Percentiles rank a stretch among this genome's conserved stretches.
phyloP scores from a whole-genome alignment of 2,113 vertebrate genomes.

The Jacana jacana region DNA sequence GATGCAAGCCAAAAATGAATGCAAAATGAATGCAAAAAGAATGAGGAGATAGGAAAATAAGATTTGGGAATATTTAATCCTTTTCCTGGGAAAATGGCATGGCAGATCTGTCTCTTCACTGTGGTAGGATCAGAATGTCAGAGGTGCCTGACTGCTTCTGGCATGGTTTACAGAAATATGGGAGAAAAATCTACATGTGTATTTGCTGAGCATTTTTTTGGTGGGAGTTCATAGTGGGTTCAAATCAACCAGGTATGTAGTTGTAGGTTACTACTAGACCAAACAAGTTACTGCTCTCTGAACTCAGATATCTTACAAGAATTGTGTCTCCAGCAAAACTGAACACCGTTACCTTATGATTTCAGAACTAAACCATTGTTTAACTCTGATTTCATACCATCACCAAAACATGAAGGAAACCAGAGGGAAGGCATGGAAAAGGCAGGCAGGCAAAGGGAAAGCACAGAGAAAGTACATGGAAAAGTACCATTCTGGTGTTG shows the following conservation, averaged over 20 bases:
- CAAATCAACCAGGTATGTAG: background rate
- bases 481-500: background rate
- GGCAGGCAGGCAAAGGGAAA: background rate
- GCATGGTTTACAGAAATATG: background rate
- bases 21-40: constrained; percentile 41
- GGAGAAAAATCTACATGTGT: background rate
- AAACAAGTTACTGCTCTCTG: background rate
- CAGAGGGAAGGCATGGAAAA: background rate
- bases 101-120: background rate
- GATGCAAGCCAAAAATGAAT: constrained; percentile 27
- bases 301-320: background rate
- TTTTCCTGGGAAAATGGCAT: constrained; percentile 15
- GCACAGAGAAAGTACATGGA: background rate
- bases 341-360: background rate
- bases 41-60: constrained; percentile 11
- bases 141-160: background rate
- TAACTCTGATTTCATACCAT: background rate
- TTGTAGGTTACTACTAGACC: background rate
- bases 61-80: background rate
- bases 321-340: background rate
- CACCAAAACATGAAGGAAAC: background rate
- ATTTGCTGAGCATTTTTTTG: background rate
- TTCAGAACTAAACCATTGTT: background rate
- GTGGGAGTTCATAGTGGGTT: background rate
- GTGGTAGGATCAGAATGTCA: background rate